Evolutionary conservation across 2,888 invertebrate genomes (phyloP), one percentile per base, ranked within the genome.

Genomic region (Apodemia duryi): DNA sequence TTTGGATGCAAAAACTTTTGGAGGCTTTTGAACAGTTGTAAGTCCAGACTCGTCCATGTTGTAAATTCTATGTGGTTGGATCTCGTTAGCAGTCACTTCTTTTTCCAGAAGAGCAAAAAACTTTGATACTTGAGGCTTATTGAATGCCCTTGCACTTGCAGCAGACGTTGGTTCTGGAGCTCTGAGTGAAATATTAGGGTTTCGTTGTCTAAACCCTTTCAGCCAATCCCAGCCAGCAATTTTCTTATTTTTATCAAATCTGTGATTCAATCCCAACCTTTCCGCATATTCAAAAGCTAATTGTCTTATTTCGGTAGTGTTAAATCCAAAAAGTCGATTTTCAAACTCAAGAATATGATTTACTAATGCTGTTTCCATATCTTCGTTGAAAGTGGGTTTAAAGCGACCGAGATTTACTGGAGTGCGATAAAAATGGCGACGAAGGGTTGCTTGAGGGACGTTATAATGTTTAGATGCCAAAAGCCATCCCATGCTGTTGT

Each of bases 1-100:
- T 29, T 9, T 28, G 0, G 10, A 3, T 2, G 10, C 28, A 21
- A 52, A 52, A 9, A 52, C 9, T 28, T 52, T 52, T 9, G 21
- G 52, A 9, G 28, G 52, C 28, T 52, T 54, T 54, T 10, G 29
- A 4, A 86, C 85, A 4, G 83, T 88, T 29, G 81, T 78, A 5
- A 84, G 67, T 0, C 77, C 80, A 38, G 82, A 80, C 72, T 88
- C 84, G 71, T 86, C 84, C 6, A 63, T 65, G 38, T 70, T 69
- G 57, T 77, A 84, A 62, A 85, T 79, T 61, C 72, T 43, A 6
- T 62, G 54, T 6, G 52, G 63, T 4, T 29, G 10, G 21, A 41
- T 9, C 1, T 10, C 41, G 9, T 61, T 35, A 35, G 38, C 13
- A 63, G 52, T 63, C 11, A 29, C 28, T 61, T 32, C 3, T 2